Percentiles rank a stretch among this genome's conserved stretches.
Evolutionary conservation across 2,797 vertebrate genomes (phyloP).

Genomic region (Neosalanx taihuensis): DNA sequence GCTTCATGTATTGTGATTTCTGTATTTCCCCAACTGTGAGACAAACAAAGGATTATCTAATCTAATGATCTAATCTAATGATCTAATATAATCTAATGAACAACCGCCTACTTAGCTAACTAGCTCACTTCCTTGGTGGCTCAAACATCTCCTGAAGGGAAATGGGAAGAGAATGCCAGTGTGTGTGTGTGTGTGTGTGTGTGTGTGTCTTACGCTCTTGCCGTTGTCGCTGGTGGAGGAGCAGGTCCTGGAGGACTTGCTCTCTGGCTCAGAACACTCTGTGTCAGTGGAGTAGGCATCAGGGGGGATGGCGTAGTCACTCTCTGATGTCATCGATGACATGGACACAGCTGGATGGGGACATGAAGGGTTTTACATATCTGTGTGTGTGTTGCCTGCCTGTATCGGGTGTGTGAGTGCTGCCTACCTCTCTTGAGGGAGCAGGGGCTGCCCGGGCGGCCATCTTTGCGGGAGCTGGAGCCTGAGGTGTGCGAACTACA

Average conservation of each 20-base stretch:
- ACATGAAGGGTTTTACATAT: background rate
- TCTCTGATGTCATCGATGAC: slow-evolving; percentile 91
- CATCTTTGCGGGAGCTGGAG: slow-evolving; percentile 78
- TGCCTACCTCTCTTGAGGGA: slow-evolving; percentile 87
- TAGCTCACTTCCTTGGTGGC: too few species aligned
- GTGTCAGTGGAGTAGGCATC: slow-evolving; percentile 93
- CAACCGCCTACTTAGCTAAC: too few species aligned
- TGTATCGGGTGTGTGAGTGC: background rate
- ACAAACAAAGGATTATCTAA: too few species aligned
- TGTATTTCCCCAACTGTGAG: too few species aligned
- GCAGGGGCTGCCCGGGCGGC: slow-evolving; percentile 82
- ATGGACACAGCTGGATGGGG: slow-evolving; percentile 84
- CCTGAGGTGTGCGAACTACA: slow-evolving; percentile 81
- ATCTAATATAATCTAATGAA: too few species aligned
- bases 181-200: too few species aligned
- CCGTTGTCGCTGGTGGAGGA: slow-evolving; percentile 83
- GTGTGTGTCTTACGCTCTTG: slow-evolving; percentile 78
- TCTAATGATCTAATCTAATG: too few species aligned
- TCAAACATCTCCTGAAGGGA: too few species aligned
- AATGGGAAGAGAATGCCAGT: too few species aligned
- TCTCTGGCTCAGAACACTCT: slow-evolving; percentile 91
- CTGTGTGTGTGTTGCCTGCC: background rate
- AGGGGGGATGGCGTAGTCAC: slow-evolving; percentile 96
- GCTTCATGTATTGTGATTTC: too few species aligned
- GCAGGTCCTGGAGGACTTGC: slow-evolving; percentile 90